Conservation (phyloP, 1,140 invertebrate species). For the Bombyx mandarina region DNA sequence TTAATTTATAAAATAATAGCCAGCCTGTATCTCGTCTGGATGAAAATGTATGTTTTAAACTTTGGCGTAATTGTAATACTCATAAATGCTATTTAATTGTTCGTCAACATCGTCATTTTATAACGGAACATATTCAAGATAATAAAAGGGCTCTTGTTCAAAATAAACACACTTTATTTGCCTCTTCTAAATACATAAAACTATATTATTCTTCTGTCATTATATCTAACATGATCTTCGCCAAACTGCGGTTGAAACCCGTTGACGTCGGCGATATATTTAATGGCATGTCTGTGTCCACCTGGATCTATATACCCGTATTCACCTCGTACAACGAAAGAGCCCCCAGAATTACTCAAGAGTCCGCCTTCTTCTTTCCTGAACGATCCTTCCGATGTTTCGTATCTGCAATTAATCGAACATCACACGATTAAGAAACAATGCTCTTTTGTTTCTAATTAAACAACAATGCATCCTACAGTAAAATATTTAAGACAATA, state of each 20-base stretch:
- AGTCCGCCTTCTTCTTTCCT: constrained; percentile 54
- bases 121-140: too few species aligned
- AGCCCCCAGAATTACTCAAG: constrained; percentile 15
- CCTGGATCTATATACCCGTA: constrained; percentile 46
- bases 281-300: constrained; percentile 28
- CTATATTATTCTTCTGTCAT: constrained; percentile 53
- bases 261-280: constrained; percentile 45
- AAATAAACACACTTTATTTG: too few species aligned
- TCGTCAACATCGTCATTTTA: too few species aligned
- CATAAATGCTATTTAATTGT: too few species aligned
- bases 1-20: too few species aligned
- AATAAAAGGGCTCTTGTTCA: too few species aligned
- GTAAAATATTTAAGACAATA: constrained; percentile 1
- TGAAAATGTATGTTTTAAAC: too few species aligned
- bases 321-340: constrained; percentile 41
- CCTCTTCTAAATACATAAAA: background rate
- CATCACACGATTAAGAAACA: constrained; percentile 2
- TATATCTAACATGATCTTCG: constrained; percentile 37
- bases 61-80: too few species aligned
- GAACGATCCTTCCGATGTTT: constrained; percentile 44
- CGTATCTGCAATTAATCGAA: constrained; percentile 29
- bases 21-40: too few species aligned
- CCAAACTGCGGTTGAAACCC: constrained; percentile 36
- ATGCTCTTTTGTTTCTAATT: constrained; percentile 1
- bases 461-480: constrained; percentile 3